Evolutionary conservation across 2,888 invertebrate species (phyloP).

Genomic region (Amblyteles armatorius): DNA sequence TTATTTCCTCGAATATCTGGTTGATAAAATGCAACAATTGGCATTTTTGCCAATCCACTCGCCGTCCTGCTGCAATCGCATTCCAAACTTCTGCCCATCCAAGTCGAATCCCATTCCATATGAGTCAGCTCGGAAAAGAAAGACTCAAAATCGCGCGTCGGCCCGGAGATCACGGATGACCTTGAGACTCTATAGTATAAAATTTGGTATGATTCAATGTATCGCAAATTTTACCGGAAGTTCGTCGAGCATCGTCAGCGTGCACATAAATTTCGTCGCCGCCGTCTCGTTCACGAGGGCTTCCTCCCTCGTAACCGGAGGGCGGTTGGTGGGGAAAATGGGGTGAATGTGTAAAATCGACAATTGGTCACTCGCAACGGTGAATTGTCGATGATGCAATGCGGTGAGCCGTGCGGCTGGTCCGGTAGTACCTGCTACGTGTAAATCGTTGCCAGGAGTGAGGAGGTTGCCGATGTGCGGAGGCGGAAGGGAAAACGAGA

Average conservation of each 20-base stretch:
- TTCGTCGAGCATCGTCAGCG: slow-evolving; percentile 30
- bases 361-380: slow-evolving; percentile 47
- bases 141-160: too few relatives aligned
- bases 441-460: slow-evolving; percentile 14
- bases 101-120: too few relatives aligned
- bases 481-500: slow-evolving; percentile 11
- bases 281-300: slow-evolving; percentile 15
- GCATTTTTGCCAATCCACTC: too few relatives aligned
- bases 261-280: slow-evolving; percentile 31
- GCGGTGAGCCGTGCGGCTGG: slow-evolving; percentile 19
- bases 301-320: not conserved
- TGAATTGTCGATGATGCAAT: slow-evolving; percentile 39
- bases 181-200: not conserved
- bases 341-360: not conserved
- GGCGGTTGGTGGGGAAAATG: not conserved
- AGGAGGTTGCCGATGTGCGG: not conserved
- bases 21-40: too few relatives aligned
- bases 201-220: slow-evolving; percentile 3
- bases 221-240: slow-evolving; percentile 32
- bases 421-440: slow-evolving; percentile 2
- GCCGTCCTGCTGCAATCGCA: too few relatives aligned
- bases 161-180: too few relatives aligned
- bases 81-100: not conserved
- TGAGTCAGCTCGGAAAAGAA: too few relatives aligned
- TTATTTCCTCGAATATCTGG: too few relatives aligned